Base-by-base conservation (phyloP, 2,113 vertebrate species). In the Scolopax mira region DNA sequence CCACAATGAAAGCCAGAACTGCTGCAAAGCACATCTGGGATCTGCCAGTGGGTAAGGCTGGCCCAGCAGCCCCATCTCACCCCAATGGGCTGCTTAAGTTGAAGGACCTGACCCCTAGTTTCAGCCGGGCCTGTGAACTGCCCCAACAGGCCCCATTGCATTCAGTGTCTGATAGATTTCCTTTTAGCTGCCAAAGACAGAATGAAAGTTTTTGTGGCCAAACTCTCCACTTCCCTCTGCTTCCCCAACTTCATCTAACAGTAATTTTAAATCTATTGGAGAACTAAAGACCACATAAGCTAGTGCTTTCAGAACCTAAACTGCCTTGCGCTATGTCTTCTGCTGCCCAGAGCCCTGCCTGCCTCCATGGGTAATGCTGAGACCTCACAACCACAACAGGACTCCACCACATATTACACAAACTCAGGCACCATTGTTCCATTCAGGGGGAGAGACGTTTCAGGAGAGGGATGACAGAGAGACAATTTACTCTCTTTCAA, bases 91-190 rank as follows among this genome's bases (percentile, higher is more conserved):
- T 4, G 1, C 10, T 57, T 57, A 30, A 23, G 17, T 16, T 1
- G 1, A 54, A 79, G 66, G 55, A 82, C 19, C 19, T 73, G 41
- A 65, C 8, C 39, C 13, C 3, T 15, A 44, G 28, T 30, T 81
- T 87, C 14, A 8, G 13, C 30, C 84, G 22, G 22, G 41, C 22
- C 82, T 70, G 23, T 23, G 25, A 28, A 67, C 35, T 6, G 1
- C 18, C 18, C 18, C 2, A 0, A 4, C 0, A 0, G 75, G 25
- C 15, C 9, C 31, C 15, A 0, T 7, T 61, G n/a, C 2, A 0
- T 55, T 85, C 92, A 49, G 10, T 27, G 33, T n/a, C 70, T 57
- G 25, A 75, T 3, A 52, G 37, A 85, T 89, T 69, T 72, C 22
- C 25, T 73, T 91, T 75, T 74, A 69, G 66, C 58, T 82, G 31